Evolutionary conservation across 2,797 vertebrate species (phyloP).

Genomic region (Amphiprion clarkii): DNA sequence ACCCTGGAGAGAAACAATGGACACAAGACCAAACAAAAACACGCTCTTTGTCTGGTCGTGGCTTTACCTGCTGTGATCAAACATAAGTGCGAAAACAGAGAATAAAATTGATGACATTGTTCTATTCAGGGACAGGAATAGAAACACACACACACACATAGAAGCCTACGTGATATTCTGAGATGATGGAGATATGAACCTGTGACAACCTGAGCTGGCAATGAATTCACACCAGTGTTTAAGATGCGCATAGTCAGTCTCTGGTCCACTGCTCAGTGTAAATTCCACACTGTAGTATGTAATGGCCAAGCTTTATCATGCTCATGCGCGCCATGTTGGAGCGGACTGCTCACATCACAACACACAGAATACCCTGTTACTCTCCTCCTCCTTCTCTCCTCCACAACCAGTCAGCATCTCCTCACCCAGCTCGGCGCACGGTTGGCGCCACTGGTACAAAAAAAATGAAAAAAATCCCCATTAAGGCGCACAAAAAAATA

Average conservation of each 20-base stretch:
- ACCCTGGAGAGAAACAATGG: constrained; percentile 60
- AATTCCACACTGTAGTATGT: constrained; percentile 78
- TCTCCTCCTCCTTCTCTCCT: constrained; percentile 41
- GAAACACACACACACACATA: constrained; percentile 26
- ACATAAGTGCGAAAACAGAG: constrained; percentile 29
- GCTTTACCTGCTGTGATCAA: constrained; percentile 73
- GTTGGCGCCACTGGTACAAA: constrained; percentile 56
- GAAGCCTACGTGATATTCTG: constrained; percentile 49
- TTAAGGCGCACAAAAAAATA: background rate
- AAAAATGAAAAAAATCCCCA: background rate
- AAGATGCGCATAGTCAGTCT: constrained; percentile 40
- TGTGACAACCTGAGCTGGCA: constrained; percentile 40
- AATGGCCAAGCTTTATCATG: constrained; percentile 70
- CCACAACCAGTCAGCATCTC: constrained; percentile 62
- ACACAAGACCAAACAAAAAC: constrained; percentile 64
- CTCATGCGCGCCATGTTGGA: constrained; percentile 82
- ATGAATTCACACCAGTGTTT: constrained; percentile 20
- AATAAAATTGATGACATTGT: constrained; percentile 44
- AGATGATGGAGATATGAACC: constrained; percentile 38
- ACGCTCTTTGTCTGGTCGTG: constrained; percentile 29
- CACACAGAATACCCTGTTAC: constrained; percentile 33
- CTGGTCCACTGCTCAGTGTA: constrained; percentile 39
- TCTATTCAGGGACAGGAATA: constrained; percentile 52
- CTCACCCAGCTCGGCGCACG: constrained; percentile 13
- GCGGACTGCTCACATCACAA: constrained; percentile 77